Percentiles rank a stretch among this genome's conserved stretches.
Conservation (phyloP, 2,888 invertebrate genomes). For the Scaptomyza reducta region DNA sequence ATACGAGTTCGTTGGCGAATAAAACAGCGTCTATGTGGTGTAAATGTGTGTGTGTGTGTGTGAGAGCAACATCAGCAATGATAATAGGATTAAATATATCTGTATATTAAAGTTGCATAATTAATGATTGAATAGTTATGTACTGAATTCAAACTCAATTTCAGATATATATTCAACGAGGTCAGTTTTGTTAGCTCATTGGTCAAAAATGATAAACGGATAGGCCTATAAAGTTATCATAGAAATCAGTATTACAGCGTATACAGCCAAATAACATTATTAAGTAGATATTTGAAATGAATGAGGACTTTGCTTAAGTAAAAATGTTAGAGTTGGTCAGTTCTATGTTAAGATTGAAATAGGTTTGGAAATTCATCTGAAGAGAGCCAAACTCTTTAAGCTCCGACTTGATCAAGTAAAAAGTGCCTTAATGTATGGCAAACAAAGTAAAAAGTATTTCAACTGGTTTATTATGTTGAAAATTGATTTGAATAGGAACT, state of each 20-base stretch:
- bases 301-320: too few species aligned
- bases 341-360: too few species aligned
- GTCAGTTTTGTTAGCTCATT: not conserved
- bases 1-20: conserved; percentile 35
- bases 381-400: too few species aligned
- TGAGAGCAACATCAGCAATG: not conserved
- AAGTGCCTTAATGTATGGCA: too few species aligned
- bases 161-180: not conserved
- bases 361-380: too few species aligned
- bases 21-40: conserved; percentile 33
- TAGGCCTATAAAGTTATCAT: not conserved
- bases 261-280: not conserved
- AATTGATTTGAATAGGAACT: too few species aligned
- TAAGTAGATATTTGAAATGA: too few species aligned
- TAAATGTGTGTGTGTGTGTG: conserved; percentile 11
- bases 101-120: conserved; percentile 18
- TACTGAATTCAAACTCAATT: not conserved
- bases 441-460: not conserved
- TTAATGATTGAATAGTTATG: conserved; percentile 3
- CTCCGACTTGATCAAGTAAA: too few species aligned
- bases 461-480: not conserved
- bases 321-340: too few species aligned
- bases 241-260: not conserved
- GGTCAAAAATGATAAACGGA: too few species aligned
- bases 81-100: conserved; percentile 19